phyloP scores from a whole-genome alignment of 2,113 vertebrate genomes.

The Porphyrio hochstetteri region DNA sequence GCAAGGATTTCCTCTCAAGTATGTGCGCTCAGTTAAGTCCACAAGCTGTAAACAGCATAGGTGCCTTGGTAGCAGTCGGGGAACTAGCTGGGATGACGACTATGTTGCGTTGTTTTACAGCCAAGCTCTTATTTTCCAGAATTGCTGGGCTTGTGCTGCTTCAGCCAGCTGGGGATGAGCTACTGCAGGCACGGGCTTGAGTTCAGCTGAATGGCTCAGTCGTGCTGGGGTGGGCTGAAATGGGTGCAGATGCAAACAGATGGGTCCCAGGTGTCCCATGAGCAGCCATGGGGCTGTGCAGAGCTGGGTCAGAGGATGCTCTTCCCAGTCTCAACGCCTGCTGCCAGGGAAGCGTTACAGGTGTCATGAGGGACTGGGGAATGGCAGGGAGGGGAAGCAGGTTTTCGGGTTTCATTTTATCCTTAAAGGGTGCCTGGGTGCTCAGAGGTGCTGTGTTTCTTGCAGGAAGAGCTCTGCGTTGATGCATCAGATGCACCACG shows the following conservation, averaged over 20 bases:
- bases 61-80: accelerated
- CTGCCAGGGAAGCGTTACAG: not conserved
- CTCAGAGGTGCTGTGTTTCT: not conserved
- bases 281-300: not conserved
- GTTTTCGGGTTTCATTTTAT: not conserved
- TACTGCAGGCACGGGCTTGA: not conserved
- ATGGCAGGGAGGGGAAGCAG: not conserved
- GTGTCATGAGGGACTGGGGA: not conserved
- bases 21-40: not conserved
- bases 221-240: not conserved
- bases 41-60: not conserved
- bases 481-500: not conserved
- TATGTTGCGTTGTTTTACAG: not conserved
- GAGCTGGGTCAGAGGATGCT: not conserved
- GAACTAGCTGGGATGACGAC: not conserved
- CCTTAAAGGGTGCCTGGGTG: not conserved
- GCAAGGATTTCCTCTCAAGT: not conserved
- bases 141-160: not conserved
- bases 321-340: accelerated
- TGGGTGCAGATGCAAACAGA: not conserved
- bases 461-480: not conserved
- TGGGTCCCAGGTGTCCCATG: not conserved
- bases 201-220: not conserved
- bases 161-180: not conserved
- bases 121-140: not conserved